Conservation (phyloP, 2,888 invertebrate species). For the Torymus auratus region DNA sequence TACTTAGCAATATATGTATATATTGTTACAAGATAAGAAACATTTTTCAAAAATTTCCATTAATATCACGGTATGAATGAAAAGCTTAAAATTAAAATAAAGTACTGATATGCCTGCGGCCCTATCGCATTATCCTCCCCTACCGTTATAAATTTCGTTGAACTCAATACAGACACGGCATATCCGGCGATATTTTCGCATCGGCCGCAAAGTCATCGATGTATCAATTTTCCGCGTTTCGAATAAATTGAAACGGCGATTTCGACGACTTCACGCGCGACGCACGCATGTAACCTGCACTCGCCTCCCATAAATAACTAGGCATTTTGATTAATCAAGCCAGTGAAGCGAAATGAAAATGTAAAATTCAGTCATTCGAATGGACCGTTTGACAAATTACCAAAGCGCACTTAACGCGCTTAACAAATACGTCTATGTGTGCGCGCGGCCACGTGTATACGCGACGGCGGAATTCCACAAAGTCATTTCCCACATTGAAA, state of each 20-base stretch:
- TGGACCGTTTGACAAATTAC: constrained; percentile 41
- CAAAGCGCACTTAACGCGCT: constrained; percentile 31
- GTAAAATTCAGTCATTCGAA: constrained; percentile 42
- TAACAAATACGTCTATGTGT: constrained; percentile 24
- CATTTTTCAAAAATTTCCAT: too few relatives aligned
- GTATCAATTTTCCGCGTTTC: constrained; percentile 35
- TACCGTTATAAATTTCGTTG: too few relatives aligned
- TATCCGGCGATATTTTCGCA: neutral
- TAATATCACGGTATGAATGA: too few relatives aligned
- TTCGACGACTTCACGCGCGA: neutral
- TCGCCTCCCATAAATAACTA: constrained; percentile 41
- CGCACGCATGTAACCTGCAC: neutral
- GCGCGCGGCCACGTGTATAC: neutral
- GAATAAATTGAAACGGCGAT: constrained; percentile 29
- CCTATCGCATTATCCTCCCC: too few relatives aligned
- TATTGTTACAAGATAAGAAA: too few relatives aligned
- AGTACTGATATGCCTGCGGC: too few relatives aligned
- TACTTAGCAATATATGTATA: too few relatives aligned
- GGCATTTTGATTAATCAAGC: constrained; percentile 46
- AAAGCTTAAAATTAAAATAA: too few relatives aligned
- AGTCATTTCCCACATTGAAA: neutral
- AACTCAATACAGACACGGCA: too few relatives aligned
- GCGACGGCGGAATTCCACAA: neutral
- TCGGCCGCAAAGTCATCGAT: neutral
- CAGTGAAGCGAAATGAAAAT: constrained; percentile 27